These are phyloP conservation scores for Brachyalestes nurse DNA, from an alignment of 2,797 vertebrate species.

Conservation along the genomic window DNA sequence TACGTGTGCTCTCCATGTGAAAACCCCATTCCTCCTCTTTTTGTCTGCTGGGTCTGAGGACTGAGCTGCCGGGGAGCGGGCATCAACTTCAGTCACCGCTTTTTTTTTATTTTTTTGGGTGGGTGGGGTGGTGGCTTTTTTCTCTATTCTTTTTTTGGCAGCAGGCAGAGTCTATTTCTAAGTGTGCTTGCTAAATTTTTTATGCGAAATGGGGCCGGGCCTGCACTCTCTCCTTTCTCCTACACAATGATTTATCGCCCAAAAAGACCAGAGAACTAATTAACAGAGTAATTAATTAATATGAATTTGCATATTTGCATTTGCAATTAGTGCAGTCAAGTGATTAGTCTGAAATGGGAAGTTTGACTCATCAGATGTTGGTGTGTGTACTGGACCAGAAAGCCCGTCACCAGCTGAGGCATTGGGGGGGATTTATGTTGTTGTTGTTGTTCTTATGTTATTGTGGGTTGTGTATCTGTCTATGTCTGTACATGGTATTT, in stretches of 20 bases:
- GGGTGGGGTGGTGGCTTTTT: not conserved
- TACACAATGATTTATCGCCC: slow-evolving; percentile 92
- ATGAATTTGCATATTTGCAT: slow-evolving; percentile 98
- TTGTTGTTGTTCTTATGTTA: slow-evolving; percentile 30
- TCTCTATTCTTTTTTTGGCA: slow-evolving; percentile 43
- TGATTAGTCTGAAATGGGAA: slow-evolving; percentile 96
- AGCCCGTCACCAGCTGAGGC: slow-evolving; percentile 88
- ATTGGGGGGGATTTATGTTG: slow-evolving; percentile 52
- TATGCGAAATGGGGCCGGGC: slow-evolving; percentile 54
- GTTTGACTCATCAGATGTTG: slow-evolving; percentile 96
- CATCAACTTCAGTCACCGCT: slow-evolving; percentile 20
- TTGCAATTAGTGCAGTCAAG: slow-evolving; percentile 95
- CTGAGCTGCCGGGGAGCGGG: slow-evolving; percentile 16
- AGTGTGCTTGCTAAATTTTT: slow-evolving; percentile 56
- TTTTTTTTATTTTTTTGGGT: slow-evolving; percentile 16
- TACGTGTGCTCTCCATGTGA: slow-evolving; percentile 79
- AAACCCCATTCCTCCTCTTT: slow-evolving; percentile 46
- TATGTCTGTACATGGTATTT: slow-evolving; percentile 9
- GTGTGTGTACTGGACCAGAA: slow-evolving; percentile 88
- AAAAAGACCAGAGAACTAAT: slow-evolving; percentile 94
- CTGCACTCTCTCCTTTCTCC: slow-evolving; percentile 79
- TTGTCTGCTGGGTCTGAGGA: slow-evolving; percentile 49
- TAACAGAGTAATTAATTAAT: slow-evolving; percentile 98
- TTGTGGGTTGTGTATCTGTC: slow-evolving; percentile 24
- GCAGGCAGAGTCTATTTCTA: slow-evolving; percentile 50